A percentile compares a stretch with the other conserved stretches of the same genome.
Conservation (phyloP, 1,140 invertebrate species). For the Solenopsis invicta region DNA sequence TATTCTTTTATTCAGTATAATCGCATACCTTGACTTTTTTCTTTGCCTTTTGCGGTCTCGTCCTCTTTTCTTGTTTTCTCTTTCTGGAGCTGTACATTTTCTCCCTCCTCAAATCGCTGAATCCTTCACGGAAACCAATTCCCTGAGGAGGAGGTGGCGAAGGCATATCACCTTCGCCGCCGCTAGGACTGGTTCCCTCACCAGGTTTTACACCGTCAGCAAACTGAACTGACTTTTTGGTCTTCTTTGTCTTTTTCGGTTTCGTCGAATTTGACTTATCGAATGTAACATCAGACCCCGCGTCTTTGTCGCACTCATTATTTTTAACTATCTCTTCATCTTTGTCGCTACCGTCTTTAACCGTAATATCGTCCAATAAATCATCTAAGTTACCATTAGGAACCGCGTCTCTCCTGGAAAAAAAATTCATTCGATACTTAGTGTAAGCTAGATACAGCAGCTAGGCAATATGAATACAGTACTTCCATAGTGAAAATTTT, state of each 20-base stretch:
- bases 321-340: conserved; percentile 73
- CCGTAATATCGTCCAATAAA: conserved; percentile 65
- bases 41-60: conserved; percentile 85
- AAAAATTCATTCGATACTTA: conserved; percentile 21
- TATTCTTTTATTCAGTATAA: background rate
- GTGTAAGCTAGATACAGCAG: conserved; percentile 10
- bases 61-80: conserved; percentile 85
- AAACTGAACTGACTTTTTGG: conserved; percentile 88
- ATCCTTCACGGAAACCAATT: conserved; percentile 79
- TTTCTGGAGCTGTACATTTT: conserved; percentile 84
- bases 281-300: conserved; percentile 39
- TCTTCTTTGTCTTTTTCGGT: conserved; percentile 64
- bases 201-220: conserved; percentile 90
- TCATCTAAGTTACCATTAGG: conserved; percentile 78
- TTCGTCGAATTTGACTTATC: conserved; percentile 59
- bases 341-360: conserved; percentile 70
- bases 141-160: conserved; percentile 88
- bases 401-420: conserved; percentile 74
- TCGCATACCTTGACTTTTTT: conserved; percentile 87
- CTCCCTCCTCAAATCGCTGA: conserved; percentile 85
- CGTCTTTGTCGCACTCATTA: conserved; percentile 55
- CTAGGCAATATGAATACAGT: no score
- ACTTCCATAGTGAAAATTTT: no score
- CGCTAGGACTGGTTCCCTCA: conserved; percentile 89
- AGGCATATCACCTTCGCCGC: conserved; percentile 89